Evolutionary conservation across 2,888 invertebrate species (phyloP), one percentile per base, ranked within the genome.

Genomic region (Drosophila kanekoi): DNA sequence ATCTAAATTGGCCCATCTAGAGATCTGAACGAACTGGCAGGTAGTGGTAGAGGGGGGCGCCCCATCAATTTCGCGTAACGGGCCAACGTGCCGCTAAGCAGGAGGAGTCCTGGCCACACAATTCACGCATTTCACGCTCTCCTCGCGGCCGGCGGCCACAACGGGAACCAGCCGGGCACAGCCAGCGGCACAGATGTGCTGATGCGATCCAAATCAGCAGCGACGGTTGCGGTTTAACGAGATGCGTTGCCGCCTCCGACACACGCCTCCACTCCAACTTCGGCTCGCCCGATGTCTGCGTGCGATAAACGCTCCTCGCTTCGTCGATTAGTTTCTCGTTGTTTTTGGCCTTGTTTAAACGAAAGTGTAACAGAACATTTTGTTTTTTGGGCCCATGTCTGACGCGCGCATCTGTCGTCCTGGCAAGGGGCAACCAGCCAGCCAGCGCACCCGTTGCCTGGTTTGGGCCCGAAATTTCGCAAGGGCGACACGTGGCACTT

Each of bases 401-500:
- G 4, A 8, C 83, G 79, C 79, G 86, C 79, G 83, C 86, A 88
- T 83, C 81, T 86, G 88, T 81, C 81, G 83, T 72, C 61, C 67
- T 72, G 53, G 20, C 40, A 11, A 56, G 52, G 48, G 47, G 58
- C 53, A 44, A 53, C 33, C 13, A 40, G n/a, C 14, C 20, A 20
- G 18, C 23, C 23, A 14, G 37, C 13, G 23, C 33, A 54, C 33
- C 56, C 58, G 49, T 49, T 48, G 10, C 11, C 28, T 9, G 23
- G 6, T 6, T 37, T n/a, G 13, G 18, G 18, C 43, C 53, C 16
- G 54, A 72, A 77, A 60, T 62, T 79, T 79, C 51, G 75, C 78
- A 72, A 76, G 71, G 65, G 72, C 79, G 89, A 87, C 90, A 90
- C 90, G 90, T 90, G 90, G 89, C 90, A 89, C 81, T 85, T 90